These are phyloP conservation scores for Calyptomena viridis DNA, from an alignment of 2,113 vertebrate species.

Conservation along the genomic window DNA sequence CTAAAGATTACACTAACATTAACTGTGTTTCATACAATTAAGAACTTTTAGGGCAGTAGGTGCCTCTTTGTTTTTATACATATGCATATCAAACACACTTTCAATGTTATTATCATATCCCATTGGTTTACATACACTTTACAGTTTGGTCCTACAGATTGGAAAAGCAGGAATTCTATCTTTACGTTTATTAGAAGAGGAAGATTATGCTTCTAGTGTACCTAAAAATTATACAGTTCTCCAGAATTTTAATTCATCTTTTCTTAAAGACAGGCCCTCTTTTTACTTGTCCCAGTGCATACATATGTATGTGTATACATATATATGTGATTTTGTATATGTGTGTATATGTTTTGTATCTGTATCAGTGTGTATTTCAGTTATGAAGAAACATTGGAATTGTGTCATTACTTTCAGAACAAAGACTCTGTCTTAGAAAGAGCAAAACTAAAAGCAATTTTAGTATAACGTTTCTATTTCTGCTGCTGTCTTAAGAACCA, in stretches of 20 bases:
- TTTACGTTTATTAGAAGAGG: not conserved
- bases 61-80: not conserved
- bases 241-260: not conserved
- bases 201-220: not conserved
- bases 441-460: not conserved
- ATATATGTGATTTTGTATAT: not conserved
- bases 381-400: not conserved
- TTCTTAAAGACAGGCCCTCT: not conserved
- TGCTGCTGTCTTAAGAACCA: not conserved
- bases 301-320: rapidly evolving
- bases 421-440: not conserved
- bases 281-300: not conserved
- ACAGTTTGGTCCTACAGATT: not conserved
- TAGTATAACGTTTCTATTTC: not conserved
- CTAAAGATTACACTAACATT: not conserved
- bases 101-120: not conserved
- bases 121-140: not conserved
- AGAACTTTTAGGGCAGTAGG: not conserved
- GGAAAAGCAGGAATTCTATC: not conserved
- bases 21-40: not conserved
- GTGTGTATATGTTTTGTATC: not conserved
- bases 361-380: not conserved
- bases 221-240: not conserved
- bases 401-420: not conserved
- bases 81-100: not conserved